These are phyloP conservation scores for Catamblyrhynchus diadema DNA, from an alignment of 2,797 vertebrate genomes.

Conservation along the genomic window DNA sequence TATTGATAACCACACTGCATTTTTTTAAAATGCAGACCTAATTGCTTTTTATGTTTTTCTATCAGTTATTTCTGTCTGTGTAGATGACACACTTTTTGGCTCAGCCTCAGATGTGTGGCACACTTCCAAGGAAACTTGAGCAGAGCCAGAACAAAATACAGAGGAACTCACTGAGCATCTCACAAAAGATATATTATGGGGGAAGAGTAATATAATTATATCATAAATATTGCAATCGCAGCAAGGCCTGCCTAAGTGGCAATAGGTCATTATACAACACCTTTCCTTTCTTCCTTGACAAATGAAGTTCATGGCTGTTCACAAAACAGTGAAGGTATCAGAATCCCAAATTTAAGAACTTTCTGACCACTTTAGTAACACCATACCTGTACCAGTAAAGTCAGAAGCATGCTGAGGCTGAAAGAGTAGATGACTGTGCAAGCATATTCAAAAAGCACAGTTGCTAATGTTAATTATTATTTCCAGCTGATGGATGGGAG, in stretches of 20 bases:
- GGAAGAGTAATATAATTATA: neutral
- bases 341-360: neutral
- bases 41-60: neutral
- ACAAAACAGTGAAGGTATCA: neutral
- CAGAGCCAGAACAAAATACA: neutral
- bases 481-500: neutral
- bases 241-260: neutral
- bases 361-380: neutral
- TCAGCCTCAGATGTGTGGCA: neutral
- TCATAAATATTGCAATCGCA: neutral
- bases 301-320: neutral
- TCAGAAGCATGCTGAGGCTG: neutral
- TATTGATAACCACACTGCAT: neutral
- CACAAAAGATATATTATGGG: neutral
- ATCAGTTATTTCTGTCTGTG: neutral
- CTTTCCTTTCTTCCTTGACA: neutral
- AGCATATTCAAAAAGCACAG: neutral
- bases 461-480: constrained; percentile 6
- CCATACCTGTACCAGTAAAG: neutral
- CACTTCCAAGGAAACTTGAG: neutral
- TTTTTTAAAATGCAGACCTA: neutral
- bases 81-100: neutral
- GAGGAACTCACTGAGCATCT: neutral
- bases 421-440: neutral
- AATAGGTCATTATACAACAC: neutral